Evolutionary conservation across 2,797 vertebrate species (phyloP).

Genomic region (Protonibea diacanthus): DNA sequence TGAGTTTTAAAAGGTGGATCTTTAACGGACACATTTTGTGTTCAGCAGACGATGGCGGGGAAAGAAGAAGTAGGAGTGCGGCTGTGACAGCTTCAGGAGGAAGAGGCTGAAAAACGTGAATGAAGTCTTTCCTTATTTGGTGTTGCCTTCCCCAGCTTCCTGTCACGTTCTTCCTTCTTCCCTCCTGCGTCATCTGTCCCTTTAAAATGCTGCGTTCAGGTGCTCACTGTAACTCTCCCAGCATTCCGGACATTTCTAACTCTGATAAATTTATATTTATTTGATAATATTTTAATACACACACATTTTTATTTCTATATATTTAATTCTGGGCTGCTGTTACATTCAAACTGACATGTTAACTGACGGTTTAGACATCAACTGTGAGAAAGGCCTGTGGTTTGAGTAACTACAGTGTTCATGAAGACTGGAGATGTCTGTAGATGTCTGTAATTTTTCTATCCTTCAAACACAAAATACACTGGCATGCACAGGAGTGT

Average conservation of each 20-base stretch:
- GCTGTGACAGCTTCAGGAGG: slow-evolving; percentile 32
- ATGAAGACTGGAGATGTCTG: no score
- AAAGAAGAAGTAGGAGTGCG: slow-evolving; percentile 39
- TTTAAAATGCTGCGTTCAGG: slow-evolving; percentile 78
- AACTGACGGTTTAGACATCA: not conserved
- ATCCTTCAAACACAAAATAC: not conserved
- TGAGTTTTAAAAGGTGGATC: not conserved
- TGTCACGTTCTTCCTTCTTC: slow-evolving; percentile 47
- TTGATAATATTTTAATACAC: not conserved
- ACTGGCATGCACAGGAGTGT: no score
- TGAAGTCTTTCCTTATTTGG: slow-evolving; percentile 73
- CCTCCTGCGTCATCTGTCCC: slow-evolving; percentile 71
- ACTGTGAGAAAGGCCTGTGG: not conserved
- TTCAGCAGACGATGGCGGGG: not conserved
- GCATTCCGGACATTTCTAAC: slow-evolving; percentile 3
- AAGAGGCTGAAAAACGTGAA: slow-evolving; percentile 50
- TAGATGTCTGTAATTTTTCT: not conserved
- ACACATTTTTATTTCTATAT: not conserved
- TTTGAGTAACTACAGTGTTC: not conserved
- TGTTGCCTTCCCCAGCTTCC: slow-evolving; percentile 50
- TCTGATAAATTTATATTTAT: no score
- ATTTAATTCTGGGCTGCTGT: not conserved
- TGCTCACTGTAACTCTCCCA: not conserved
- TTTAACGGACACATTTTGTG: not conserved
- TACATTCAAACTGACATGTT: not conserved